Base-by-base conservation (phyloP, 1,140 invertebrate species). In the Macrostomum lignano region DNA sequence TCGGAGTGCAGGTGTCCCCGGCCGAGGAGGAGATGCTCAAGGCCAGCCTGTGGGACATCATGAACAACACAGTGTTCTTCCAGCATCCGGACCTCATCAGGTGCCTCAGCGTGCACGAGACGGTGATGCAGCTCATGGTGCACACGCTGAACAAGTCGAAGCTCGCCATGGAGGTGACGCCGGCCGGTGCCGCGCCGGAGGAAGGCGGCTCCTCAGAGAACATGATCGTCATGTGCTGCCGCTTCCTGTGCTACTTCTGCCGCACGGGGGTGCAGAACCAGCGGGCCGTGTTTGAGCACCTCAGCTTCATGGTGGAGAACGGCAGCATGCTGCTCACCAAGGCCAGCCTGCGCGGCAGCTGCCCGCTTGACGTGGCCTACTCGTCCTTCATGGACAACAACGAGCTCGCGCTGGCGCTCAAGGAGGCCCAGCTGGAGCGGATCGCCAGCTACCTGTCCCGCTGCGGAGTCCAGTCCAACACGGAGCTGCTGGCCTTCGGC, bases 81-180 rank as follows among this genome's bases (percentile, higher is more conserved):
- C 91, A 98, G 60, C 91, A 98, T 65, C 91, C 91, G 1, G 88
- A 98, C 61, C 63, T 98, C 24, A 98, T 98, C 52, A 66, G 88
- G 41, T 76, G 91, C 5, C 60, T 98, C 1, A 68, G 81, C 38
- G 76, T 96, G 19, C 88, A 98, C 55, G 88, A 98, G 58, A 96
- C 96, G 48, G 88, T 98, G 0, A 96, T 96, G 86, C 84, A 84
- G 17, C 74, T 98, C 11, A 98, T 98, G 88, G 94, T 96, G 63
- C 96, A 96, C 51, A 93, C 82, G 0, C 55, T 94, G 15, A 81
- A 79, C 2, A 66, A 81, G 33, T 45, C 49, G 5, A 53, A 58
- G 34, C 51, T 33, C 7, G 32, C 94, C n/a, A 64, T 98, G n/a
- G n/a, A n/a, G n/a, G n/a, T n/a, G 28, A 30, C 7, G 7, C 7